Evolutionary conservation across 1,140 invertebrate genomes (phyloP).

Genomic region (Tetragonula clypearis): DNA sequence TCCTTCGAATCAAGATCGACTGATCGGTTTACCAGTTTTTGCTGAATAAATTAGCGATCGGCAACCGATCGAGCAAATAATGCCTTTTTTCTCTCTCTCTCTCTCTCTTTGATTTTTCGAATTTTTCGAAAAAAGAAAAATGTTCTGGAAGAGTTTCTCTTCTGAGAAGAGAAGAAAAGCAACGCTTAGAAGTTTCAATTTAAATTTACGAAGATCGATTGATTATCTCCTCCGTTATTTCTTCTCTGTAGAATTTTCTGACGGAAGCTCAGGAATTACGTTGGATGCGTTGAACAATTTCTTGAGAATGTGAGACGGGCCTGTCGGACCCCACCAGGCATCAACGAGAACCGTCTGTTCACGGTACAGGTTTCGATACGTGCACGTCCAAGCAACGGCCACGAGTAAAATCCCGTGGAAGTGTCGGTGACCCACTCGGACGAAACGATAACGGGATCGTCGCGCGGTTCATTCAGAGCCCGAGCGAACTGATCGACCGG

Average conservation of each 20-base stretch:
- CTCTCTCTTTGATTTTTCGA: too few species aligned
- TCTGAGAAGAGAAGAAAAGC: background rate
- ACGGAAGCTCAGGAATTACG: background rate
- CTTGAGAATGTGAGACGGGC: slow-evolving; percentile 42
- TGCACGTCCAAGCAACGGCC: slow-evolving; percentile 36
- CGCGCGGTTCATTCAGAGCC: slow-evolving; percentile 65
- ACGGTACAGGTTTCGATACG: slow-evolving; percentile 62
- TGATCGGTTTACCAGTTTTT: background rate
- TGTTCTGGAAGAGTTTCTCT: too few species aligned
- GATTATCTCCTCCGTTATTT: too few species aligned
- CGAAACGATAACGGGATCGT: slow-evolving; percentile 78
- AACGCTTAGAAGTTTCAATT: background rate
- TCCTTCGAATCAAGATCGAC: background rate
- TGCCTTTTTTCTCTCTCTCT: too few species aligned
- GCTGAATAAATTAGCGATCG: background rate
- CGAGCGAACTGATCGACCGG: slow-evolving; percentile 47
- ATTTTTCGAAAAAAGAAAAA: too few species aligned
- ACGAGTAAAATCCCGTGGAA: slow-evolving; percentile 59
- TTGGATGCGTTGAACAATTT: background rate
- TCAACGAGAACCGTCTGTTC: slow-evolving; percentile 47
- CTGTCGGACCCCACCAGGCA: slow-evolving; percentile 68
- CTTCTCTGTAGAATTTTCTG: background rate
- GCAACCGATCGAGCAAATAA: too few species aligned
- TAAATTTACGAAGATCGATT: background rate
- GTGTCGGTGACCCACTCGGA: slow-evolving; percentile 79